Percentiles rank a stretch among this genome's conserved stretches.
Evolutionary conservation across 2,888 invertebrate genomes (phyloP).

Genomic region (Ornithoptera alexandrae): DNA sequence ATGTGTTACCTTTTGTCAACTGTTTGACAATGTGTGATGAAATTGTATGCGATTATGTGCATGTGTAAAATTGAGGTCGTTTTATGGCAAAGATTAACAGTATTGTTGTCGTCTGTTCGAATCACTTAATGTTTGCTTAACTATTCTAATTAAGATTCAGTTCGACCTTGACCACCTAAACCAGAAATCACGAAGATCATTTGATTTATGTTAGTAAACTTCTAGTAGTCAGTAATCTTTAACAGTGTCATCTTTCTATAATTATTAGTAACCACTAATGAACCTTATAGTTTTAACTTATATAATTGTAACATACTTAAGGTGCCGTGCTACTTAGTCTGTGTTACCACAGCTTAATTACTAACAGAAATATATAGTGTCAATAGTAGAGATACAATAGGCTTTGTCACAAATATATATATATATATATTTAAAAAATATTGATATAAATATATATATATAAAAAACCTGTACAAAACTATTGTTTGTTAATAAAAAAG

Average conservation of each 20-base stretch:
- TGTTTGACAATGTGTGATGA: constrained; percentile 1
- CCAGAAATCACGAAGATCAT: background rate
- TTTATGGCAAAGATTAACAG: background rate
- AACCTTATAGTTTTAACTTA: background rate
- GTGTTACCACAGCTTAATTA: too few relatives aligned
- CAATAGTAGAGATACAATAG: too few relatives aligned
- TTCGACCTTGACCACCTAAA: background rate
- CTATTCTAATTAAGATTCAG: background rate
- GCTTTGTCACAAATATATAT: too few relatives aligned
- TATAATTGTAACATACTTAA: background rate
- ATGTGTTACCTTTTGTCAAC: background rate
- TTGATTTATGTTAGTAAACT: background rate
- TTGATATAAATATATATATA: too few relatives aligned
- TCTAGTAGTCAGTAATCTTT: background rate
- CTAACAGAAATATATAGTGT: too few relatives aligned
- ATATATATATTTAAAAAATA: too few relatives aligned
- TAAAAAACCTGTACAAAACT: too few relatives aligned
- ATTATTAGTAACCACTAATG: background rate
- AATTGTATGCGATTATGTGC: constrained; percentile 1
- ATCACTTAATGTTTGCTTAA: background rate
- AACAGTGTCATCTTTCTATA: background rate
- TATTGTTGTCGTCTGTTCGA: background rate
- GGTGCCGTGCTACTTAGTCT: too few relatives aligned
- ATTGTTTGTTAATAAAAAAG: too few relatives aligned
- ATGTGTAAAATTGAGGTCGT: background rate